Percentiles rank a stretch among this genome's conserved stretches.
These are phyloP conservation scores for Centropyge bicolor DNA, from an alignment of 2,797 vertebrate species.

Conservation along the genomic window DNA sequence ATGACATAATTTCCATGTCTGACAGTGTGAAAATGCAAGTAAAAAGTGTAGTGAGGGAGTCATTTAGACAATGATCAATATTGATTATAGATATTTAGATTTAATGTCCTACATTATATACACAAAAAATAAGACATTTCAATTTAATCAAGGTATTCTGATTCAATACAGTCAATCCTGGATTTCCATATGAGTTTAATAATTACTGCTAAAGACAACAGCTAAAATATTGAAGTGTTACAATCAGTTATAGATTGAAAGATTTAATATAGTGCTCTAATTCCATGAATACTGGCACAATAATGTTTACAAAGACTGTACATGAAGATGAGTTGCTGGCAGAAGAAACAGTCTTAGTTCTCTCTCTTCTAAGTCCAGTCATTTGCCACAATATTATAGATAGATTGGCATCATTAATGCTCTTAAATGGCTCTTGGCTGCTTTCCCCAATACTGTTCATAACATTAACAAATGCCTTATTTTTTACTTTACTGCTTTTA, in stretches of 20 bases:
- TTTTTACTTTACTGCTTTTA: background rate
- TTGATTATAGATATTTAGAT: background rate
- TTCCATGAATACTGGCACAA: background rate
- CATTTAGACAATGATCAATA: background rate
- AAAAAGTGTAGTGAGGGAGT: background rate
- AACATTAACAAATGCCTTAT: background rate
- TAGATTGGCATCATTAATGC: background rate
- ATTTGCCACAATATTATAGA: background rate
- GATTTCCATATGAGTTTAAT: background rate
- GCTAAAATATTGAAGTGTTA: background rate
- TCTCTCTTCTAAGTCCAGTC: background rate
- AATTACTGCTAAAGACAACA: background rate
- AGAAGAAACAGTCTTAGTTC: background rate
- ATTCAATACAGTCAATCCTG: background rate
- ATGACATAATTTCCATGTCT: conserved; percentile 3
- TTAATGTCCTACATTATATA: background rate
- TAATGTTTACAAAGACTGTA: background rate
- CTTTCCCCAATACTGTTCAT: background rate
- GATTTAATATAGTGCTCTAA: background rate
- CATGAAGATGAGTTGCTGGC: background rate
- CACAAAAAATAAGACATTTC: background rate
- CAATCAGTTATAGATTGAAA: background rate
- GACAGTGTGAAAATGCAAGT: background rate
- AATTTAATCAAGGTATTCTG: background rate
- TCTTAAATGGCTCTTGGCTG: background rate